Percentiles rank a stretch among this genome's conserved stretches.
Conservation (phyloP, 2,888 invertebrate species). For the Scaptodrosophila latifasciaeformis region DNA sequence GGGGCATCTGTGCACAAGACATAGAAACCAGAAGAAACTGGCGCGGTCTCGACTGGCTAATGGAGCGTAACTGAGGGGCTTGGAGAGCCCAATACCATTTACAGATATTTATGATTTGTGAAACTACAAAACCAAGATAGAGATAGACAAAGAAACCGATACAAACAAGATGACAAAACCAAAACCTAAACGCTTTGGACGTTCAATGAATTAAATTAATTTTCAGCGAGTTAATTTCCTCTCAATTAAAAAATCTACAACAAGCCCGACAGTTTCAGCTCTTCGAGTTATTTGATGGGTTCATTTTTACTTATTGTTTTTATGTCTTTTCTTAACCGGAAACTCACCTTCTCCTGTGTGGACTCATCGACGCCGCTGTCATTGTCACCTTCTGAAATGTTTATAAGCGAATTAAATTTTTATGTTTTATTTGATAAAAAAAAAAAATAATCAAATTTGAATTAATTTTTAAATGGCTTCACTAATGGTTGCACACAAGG, state of each 20-base stretch:
- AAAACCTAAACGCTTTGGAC: conserved; percentile 26
- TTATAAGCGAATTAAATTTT: neutral
- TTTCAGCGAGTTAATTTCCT: conserved; percentile 40
- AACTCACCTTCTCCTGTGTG: conserved; percentile 85
- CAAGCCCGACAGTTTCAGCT: neutral
- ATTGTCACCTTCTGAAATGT: conserved; percentile 84
- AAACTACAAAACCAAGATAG: conserved; percentile 25
- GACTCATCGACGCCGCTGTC: conserved; percentile 89
- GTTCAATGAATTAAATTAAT: conserved; percentile 45
- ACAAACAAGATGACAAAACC: conserved; percentile 22
- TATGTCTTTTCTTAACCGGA: conserved; percentile 12
- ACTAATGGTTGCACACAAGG: no score
- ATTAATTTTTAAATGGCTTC: conserved; percentile 33
- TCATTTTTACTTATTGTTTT: conserved; percentile 14
- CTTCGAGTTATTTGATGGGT: no score
- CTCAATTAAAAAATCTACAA: conserved; percentile 21
- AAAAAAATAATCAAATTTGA: no score
- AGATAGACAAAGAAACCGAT: conserved; percentile 12
- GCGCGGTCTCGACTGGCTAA: conserved; percentile 31
- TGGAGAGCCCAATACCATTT: conserved; percentile 47
- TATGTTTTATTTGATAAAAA: neutral
- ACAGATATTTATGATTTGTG: conserved; percentile 70
- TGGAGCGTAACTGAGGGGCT: conserved; percentile 51
- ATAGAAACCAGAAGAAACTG: conserved; percentile 17
- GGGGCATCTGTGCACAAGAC: conserved; percentile 30